Conservation (phyloP, 2,797 vertebrate species). For the Rhynchonycteris naso region DNA sequence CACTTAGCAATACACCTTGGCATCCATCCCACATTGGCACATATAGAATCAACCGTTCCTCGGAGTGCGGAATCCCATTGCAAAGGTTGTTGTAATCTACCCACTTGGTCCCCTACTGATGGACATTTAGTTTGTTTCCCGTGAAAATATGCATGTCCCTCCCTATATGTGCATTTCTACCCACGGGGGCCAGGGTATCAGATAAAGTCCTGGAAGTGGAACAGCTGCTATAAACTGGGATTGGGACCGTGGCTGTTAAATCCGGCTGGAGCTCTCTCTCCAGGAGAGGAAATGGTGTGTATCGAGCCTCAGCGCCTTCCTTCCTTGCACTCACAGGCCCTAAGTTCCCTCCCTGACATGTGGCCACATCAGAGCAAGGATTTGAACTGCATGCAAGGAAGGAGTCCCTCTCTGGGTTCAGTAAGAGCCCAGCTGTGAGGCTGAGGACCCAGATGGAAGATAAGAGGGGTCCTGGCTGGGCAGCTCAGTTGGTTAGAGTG, state of each 20-base stretch:
- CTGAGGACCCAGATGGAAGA: background rate
- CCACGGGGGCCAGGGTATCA: background rate
- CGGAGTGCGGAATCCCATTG: background rate
- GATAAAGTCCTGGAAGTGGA: background rate
- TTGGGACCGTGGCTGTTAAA: background rate
- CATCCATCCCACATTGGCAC: background rate
- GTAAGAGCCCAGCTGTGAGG: background rate
- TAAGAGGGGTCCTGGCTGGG: background rate
- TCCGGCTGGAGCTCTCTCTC: background rate
- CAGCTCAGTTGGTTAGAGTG: no score
- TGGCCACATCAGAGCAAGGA: background rate
- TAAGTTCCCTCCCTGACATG: background rate
- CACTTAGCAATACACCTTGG: constrained; percentile 56
- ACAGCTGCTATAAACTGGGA: background rate
- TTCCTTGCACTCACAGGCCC: background rate
- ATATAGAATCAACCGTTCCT: background rate
- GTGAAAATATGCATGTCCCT: background rate
- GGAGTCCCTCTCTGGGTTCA: background rate
- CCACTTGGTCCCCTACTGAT: background rate
- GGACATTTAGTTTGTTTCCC: constrained; percentile 22
- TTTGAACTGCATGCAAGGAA: background rate
- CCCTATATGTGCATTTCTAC: constrained; percentile 12
- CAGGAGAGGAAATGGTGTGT: background rate
- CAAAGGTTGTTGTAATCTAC: background rate
- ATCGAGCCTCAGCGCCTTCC: background rate